phyloP scores from a whole-genome alignment of 1,140 invertebrate species.

The Pinna nobilis region DNA sequence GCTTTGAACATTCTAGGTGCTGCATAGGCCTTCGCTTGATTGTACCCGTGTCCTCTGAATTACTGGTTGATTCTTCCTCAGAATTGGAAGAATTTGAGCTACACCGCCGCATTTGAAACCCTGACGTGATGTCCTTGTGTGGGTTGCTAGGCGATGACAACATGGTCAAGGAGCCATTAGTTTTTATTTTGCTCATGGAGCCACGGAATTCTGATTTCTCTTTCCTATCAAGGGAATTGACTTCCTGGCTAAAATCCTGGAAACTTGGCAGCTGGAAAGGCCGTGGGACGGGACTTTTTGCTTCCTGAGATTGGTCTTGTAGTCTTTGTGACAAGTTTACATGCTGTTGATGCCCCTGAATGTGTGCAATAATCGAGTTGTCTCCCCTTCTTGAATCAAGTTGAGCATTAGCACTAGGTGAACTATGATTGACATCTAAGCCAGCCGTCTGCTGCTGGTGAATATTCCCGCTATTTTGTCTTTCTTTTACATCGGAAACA shows the following conservation, averaged over 20 bases:
- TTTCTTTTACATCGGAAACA: no score
- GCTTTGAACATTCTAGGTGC: background rate
- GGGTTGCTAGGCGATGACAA: constrained; percentile 64
- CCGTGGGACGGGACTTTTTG: constrained; percentile 22
- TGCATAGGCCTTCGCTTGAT: constrained; percentile 69
- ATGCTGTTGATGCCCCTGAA: no score
- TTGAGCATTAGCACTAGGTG: no score
- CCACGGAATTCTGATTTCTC: constrained; percentile 69
- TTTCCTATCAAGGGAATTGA: constrained; percentile 52
- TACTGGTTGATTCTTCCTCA: constrained; percentile 86
- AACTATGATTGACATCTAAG: no score
- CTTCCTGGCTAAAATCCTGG: constrained; percentile 43
- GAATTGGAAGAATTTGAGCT: constrained; percentile 85
- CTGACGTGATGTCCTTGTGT: constrained; percentile 62
- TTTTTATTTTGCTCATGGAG: constrained; percentile 74
- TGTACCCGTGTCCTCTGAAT: constrained; percentile 76
- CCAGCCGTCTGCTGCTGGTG: no score
- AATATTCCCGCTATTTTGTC: no score
- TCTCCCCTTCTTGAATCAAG: no score
- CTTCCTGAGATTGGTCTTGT: background rate
- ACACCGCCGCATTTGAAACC: constrained; percentile 59
- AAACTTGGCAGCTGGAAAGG: constrained; percentile 48
- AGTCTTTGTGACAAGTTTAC: constrained; percentile 1
- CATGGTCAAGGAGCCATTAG: constrained; percentile 70
- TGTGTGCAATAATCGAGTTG: no score